phyloP scores from a whole-genome alignment of 2,888 invertebrate species.

The Junonia oenone region DNA sequence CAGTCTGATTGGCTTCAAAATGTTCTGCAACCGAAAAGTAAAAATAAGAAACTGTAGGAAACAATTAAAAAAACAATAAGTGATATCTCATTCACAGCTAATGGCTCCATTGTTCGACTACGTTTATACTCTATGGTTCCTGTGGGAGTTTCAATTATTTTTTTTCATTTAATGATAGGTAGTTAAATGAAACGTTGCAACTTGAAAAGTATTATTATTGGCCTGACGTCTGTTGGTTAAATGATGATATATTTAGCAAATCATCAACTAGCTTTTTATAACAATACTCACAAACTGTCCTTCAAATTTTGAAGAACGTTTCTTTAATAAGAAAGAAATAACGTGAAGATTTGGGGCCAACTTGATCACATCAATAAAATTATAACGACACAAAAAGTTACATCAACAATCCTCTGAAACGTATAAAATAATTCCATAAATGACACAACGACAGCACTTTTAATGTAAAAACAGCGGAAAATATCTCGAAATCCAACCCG shows the following conservation, averaged over 20 bases:
- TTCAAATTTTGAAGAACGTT: background rate
- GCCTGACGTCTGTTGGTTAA: background rate
- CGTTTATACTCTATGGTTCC: slow-evolving; percentile 22
- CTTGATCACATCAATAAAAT: no score
- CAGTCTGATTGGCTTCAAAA: slow-evolving; percentile 16
- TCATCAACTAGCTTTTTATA: background rate
- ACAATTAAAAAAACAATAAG: slow-evolving; percentile 34
- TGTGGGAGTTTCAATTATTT: slow-evolving; percentile 15
- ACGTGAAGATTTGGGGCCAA: no score
- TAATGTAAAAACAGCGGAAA: background rate
- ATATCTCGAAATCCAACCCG: background rate
- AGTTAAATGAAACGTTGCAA: slow-evolving; percentile 10
- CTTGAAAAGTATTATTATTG: background rate
- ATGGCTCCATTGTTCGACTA: slow-evolving; percentile 30
- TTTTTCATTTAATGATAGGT: slow-evolving; percentile 13
- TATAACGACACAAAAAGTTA: no score
- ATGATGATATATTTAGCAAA: background rate
- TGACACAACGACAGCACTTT: background rate
- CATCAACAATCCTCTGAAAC: no score
- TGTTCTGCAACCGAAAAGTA: slow-evolving; percentile 21
- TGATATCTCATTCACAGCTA: slow-evolving; percentile 33
- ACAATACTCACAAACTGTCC: no score
- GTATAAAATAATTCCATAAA: background rate
- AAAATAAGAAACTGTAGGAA: slow-evolving; percentile 28
- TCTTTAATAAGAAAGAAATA: background rate